Evolutionary conservation across 2,888 invertebrate genomes (phyloP).

Genomic region (Lordiphosa fenestrarum): DNA sequence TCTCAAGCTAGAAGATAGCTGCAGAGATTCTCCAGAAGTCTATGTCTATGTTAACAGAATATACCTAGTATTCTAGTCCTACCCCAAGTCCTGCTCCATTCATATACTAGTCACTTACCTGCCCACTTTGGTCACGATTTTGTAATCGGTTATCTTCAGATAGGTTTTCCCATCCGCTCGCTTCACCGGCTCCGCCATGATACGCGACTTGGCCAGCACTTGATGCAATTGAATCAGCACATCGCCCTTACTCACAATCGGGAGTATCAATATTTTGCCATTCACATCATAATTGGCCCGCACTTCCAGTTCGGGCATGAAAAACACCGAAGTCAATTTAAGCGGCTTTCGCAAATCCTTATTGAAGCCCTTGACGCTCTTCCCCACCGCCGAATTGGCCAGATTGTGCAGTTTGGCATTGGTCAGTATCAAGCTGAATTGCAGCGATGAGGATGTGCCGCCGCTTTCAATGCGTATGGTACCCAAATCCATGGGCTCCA

Average conservation of each 20-base stretch:
- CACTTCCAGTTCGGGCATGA: slow-evolving; percentile 34
- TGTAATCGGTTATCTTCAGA: slow-evolving; percentile 44
- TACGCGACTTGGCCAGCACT: slow-evolving; percentile 25
- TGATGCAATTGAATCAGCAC: slow-evolving; percentile 35
- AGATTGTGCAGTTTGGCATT: slow-evolving; percentile 50
- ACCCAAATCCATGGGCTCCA: slow-evolving; percentile 49
- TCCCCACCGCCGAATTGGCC: slow-evolving; percentile 22
- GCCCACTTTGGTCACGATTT: slow-evolving; percentile 36
- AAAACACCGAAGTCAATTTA: slow-evolving; percentile 29
- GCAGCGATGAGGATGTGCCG: slow-evolving; percentile 34
- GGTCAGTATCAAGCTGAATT: slow-evolving; percentile 51
- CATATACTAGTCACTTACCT: slow-evolving; percentile 27
- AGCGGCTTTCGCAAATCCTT: slow-evolving; percentile 53
- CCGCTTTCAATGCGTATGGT: slow-evolving; percentile 46
- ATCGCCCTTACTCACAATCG: slow-evolving; percentile 57
- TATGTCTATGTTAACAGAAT: too few species aligned
- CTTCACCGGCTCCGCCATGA: slow-evolving; percentile 34
- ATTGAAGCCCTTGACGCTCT: slow-evolving; percentile 54
- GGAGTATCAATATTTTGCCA: slow-evolving; percentile 62
- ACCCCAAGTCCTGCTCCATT: too few species aligned
- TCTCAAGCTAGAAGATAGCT: too few species aligned
- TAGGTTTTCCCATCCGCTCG: slow-evolving; percentile 52
- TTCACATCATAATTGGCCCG: slow-evolving; percentile 56
- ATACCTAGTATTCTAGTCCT: too few species aligned
- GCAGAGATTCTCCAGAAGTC: too few species aligned